A percentile compares a stretch with the other conserved stretches of the same genome.
Conservation (phyloP, 64 coral and sea anemone genomes). For the Montipora efflorescens region DNA sequence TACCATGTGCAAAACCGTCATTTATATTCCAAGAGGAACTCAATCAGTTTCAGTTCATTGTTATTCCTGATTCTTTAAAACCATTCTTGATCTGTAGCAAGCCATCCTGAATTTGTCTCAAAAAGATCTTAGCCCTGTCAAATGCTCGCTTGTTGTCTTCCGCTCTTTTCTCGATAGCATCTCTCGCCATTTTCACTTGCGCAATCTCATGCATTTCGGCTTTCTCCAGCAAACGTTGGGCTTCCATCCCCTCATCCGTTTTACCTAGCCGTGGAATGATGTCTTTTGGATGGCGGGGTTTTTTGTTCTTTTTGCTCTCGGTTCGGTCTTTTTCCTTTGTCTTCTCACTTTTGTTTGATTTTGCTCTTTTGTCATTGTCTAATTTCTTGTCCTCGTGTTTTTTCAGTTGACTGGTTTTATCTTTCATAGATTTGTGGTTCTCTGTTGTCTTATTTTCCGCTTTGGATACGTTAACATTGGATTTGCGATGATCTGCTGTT, state of each 20-base stretch:
- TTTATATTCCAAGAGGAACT: not conserved
- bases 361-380: not conserved
- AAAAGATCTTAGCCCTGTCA: conserved; percentile 2
- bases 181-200: conserved; percentile 11
- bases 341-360: not conserved
- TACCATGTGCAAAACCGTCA: no score
- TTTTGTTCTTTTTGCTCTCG: not conserved
- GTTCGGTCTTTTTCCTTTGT: not conserved
- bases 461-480: not conserved
- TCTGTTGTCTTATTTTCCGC: not conserved
- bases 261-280: not conserved
- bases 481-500: not conserved
- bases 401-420: not conserved
- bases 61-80: not conserved
- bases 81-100: conserved; percentile 13
- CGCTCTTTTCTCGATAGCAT: conserved; percentile 24
- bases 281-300: conserved; percentile 2
- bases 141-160: conserved; percentile 7
- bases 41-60: not conserved
- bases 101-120: not conserved
- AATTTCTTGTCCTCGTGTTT: not conserved
- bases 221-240: not conserved
- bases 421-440: not conserved
- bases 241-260: not conserved
- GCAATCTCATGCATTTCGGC: not conserved